Conservation (phyloP, 2,888 invertebrate genomes). For the Cremastinae sp. region DNA sequence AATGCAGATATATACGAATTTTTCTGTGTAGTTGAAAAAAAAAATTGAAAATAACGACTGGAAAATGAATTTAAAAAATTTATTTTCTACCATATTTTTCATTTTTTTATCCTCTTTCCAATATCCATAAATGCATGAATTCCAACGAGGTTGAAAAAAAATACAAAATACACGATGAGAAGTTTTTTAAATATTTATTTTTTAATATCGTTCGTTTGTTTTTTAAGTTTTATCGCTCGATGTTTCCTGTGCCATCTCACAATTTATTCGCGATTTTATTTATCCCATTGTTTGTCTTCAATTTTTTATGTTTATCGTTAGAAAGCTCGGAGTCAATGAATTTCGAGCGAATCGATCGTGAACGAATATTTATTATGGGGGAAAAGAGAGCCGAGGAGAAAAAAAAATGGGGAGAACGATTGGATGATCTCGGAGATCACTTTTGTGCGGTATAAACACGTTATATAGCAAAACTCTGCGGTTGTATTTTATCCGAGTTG, state of each 20-base stretch:
- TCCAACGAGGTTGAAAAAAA: too few relatives aligned
- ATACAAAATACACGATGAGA: too few relatives aligned
- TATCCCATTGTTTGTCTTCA: neutral
- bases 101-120: too few relatives aligned
- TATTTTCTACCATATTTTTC: too few relatives aligned
- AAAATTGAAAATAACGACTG: neutral
- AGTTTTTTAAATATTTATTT: too few relatives aligned
- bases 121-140: too few relatives aligned
- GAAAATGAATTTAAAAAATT: too few relatives aligned
- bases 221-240: too few relatives aligned
- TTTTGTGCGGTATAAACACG: constrained; percentile 28
- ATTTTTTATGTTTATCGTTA: neutral
- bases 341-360: constrained; percentile 42
- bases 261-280: too few relatives aligned
- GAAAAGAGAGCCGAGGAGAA: constrained; percentile 54
- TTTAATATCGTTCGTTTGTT: too few relatives aligned
- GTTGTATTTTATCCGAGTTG: constrained; percentile 57
- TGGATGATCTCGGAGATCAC: constrained; percentile 61
- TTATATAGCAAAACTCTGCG: constrained; percentile 49
- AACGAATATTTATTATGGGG: constrained; percentile 36
- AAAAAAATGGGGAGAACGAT: constrained; percentile 58
- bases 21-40: constrained; percentile 12
- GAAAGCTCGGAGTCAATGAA: constrained; percentile 24
- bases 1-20: neutral
- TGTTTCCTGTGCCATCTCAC: too few relatives aligned